Conservation (phyloP, 2,797 vertebrate genomes). For the Danio tinwini region DNA sequence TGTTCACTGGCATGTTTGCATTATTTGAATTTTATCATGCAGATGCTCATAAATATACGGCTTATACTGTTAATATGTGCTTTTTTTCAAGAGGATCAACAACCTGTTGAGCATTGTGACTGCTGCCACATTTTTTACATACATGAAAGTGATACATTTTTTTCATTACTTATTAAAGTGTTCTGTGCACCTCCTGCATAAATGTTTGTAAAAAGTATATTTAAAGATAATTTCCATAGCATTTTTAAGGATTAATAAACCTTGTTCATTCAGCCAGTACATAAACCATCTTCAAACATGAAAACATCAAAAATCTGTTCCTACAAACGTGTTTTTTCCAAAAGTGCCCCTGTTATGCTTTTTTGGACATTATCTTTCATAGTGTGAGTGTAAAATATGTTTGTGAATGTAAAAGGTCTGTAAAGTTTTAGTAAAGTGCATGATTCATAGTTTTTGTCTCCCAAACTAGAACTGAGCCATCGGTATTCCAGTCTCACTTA, state of each 20-base stretch:
- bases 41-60: conserved; percentile 6
- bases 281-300: not conserved
- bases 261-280: not conserved
- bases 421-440: too few relatives aligned
- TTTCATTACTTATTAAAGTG: conserved; percentile 32
- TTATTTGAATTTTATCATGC: conserved; percentile 26
- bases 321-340: conserved; percentile 3
- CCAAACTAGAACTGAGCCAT: too few relatives aligned
- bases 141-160: not conserved
- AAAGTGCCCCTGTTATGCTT: too few relatives aligned
- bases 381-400: too few relatives aligned
- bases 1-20: not conserved
- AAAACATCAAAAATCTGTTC: not conserved
- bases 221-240: not conserved
- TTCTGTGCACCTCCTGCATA: conserved; percentile 1
- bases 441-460: too few relatives aligned
- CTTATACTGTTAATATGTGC: not conserved
- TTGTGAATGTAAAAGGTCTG: too few relatives aligned
- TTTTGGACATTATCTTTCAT: too few relatives aligned
- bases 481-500: too few relatives aligned
- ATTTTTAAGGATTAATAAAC: conserved; percentile 14
- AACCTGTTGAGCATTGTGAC: not conserved
- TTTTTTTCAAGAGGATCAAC: not conserved
- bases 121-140: conserved; percentile 12
- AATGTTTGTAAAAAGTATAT: conserved; percentile 3